A percentile compares a stretch with the other conserved stretches of the same genome.
These are phyloP conservation scores for Onychostoma macrolepis DNA, from an alignment of 2,113 vertebrate species.

Conservation along the genomic window DNA sequence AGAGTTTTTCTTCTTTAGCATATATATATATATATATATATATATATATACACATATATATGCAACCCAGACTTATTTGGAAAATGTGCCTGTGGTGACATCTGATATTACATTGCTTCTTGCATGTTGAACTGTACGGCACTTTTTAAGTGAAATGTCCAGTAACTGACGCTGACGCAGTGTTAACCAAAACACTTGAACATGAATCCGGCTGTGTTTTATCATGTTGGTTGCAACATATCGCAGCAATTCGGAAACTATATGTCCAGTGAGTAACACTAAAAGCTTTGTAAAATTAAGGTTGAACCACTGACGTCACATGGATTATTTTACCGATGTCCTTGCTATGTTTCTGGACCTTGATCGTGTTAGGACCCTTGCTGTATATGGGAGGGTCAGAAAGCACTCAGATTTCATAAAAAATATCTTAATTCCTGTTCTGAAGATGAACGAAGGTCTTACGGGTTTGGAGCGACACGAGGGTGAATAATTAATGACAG, in stretches of 20 bases:
- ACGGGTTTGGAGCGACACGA: no score
- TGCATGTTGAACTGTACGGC: neutral
- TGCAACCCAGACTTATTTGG: neutral
- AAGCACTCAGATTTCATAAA: no score
- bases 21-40: neutral
- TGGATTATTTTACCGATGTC: no score
- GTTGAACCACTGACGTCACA: no score
- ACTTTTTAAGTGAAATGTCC: neutral
- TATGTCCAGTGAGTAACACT: neutral
- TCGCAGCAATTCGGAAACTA: neutral
- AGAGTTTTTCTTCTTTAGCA: neutral
- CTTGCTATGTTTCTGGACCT: no score
- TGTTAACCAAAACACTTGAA: neutral
- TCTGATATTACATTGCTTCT: neutral
- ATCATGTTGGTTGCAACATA: neutral
- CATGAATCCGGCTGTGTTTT: neutral
- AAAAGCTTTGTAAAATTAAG: no score
- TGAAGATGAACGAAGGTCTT: no score
- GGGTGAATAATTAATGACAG: no score
- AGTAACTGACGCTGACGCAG: neutral
- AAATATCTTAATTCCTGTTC: no score
- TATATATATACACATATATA: no score
- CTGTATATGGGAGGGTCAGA: no score
- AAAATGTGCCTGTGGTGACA: neutral
- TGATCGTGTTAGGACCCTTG: no score